phyloP scores from a whole-genome alignment of 2,888 invertebrate genomes.

The Eulithis testata region DNA sequence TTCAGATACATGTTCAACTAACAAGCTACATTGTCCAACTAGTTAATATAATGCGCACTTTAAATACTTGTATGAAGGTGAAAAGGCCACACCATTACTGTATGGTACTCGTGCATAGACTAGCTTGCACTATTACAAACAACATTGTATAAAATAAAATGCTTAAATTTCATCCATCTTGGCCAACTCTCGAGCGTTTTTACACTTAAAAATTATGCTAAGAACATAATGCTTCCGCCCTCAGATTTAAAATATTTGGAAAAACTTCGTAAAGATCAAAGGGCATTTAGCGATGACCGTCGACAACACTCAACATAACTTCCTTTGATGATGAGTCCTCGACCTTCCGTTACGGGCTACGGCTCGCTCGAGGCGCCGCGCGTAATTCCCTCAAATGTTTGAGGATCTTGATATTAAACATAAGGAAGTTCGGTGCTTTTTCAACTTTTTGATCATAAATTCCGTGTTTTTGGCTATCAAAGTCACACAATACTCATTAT shows the following conservation, averaged over 20 bases:
- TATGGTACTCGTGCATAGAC: too few species aligned
- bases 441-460: constrained; percentile 5
- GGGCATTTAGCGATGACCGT: constrained; percentile 62
- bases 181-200: background rate
- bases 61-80: too few species aligned
- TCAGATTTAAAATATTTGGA: constrained; percentile 58
- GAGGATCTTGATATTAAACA: constrained; percentile 36
- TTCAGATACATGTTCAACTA: background rate
- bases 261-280: constrained; percentile 64
- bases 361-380: constrained; percentile 52
- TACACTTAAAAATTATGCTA: constrained; percentile 2
- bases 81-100: too few species aligned
- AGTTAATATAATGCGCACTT: too few species aligned
- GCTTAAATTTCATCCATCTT: background rate
- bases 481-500: too few species aligned
- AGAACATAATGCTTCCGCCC: background rate
- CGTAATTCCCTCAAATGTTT: constrained; percentile 51
- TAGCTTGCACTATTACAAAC: too few species aligned
- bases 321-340: constrained; percentile 66
- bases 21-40: background rate
- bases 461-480: background rate
- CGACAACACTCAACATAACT: constrained; percentile 65
- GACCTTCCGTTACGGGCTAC: constrained; percentile 55
- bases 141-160: too few species aligned
- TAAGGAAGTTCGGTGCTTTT: constrained; percentile 31